phyloP scores from a whole-genome alignment of 92 coral and sea anemone species.

The Epizoanthus illoricatus region DNA sequence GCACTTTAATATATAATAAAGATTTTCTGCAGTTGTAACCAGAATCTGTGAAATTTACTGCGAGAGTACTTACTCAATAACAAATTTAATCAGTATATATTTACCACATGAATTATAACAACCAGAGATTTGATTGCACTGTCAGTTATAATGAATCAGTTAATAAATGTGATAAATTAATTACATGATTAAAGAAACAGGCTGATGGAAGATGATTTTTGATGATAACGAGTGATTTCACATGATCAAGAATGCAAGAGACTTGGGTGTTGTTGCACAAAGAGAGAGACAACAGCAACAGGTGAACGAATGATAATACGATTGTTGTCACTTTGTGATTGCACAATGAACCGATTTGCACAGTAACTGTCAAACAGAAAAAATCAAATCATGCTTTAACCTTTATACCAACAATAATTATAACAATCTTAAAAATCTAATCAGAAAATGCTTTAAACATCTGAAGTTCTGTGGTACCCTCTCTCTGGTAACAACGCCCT shows the following conservation, averaged over 20 bases:
- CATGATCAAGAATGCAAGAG: neutral
- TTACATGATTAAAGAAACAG: too few relatives aligned
- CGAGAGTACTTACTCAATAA: too few relatives aligned
- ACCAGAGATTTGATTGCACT: too few relatives aligned
- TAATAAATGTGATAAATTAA: too few relatives aligned
- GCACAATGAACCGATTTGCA: neutral
- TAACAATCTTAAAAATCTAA: too few relatives aligned
- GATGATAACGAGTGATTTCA: neutral
- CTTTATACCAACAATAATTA: neutral
- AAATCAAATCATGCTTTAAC: neutral
- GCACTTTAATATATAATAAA: too few relatives aligned
- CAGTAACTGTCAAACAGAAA: neutral
- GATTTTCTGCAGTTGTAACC: too few relatives aligned
- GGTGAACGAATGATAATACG: neutral
- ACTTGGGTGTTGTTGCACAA: slow-evolving; percentile 8
- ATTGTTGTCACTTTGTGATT: neutral
- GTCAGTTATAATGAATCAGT: too few relatives aligned
- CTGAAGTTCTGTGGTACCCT: slow-evolving; percentile 38
- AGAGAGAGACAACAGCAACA: neutral
- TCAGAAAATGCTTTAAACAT: too few relatives aligned
- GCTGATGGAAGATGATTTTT: neutral
- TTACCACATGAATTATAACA: too few relatives aligned
- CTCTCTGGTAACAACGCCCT: slow-evolving; percentile 45
- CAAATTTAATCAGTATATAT: too few relatives aligned
- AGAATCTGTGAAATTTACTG: too few relatives aligned